Conservation (phyloP, 2,797 vertebrate species). For the Thamnophis elegans region DNA sequence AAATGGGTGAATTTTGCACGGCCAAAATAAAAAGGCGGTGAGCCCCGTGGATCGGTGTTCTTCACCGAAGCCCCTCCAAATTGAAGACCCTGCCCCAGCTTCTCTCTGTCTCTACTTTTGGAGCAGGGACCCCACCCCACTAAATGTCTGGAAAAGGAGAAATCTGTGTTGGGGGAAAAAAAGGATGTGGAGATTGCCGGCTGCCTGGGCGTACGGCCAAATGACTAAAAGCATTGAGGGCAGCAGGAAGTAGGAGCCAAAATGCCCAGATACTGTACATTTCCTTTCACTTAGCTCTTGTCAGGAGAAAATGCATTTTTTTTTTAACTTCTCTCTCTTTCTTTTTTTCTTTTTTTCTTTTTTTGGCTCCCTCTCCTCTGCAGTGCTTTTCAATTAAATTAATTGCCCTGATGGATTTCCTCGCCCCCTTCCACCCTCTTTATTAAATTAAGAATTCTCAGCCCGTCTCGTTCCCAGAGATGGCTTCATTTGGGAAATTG, state of each 20-base stretch:
- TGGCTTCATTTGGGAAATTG: slow-evolving; percentile 8
- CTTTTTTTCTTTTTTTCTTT: too few species aligned
- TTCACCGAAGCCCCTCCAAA: not conserved
- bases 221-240: not conserved
- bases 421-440: not conserved
- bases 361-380: not conserved
- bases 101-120: not conserved
- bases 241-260: not conserved
- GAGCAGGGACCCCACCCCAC: too few species aligned
- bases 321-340: not conserved
- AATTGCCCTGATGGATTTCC: slow-evolving; percentile 12
- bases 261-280: not conserved
- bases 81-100: too few species aligned
- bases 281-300: not conserved
- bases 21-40: not conserved
- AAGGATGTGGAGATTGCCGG: not conserved
- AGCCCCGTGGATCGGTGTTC: too few species aligned
- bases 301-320: slow-evolving; percentile 13
- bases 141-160: not conserved
- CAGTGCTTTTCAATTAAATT: slow-evolving; percentile 19
- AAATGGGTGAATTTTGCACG: not conserved
- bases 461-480: not conserved
- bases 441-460: slow-evolving; percentile 12
- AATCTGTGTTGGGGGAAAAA: not conserved
- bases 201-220: not conserved